Evolutionary conservation across 2,797 vertebrate species (phyloP).

Genomic region (Okamejei kenojei): DNA sequence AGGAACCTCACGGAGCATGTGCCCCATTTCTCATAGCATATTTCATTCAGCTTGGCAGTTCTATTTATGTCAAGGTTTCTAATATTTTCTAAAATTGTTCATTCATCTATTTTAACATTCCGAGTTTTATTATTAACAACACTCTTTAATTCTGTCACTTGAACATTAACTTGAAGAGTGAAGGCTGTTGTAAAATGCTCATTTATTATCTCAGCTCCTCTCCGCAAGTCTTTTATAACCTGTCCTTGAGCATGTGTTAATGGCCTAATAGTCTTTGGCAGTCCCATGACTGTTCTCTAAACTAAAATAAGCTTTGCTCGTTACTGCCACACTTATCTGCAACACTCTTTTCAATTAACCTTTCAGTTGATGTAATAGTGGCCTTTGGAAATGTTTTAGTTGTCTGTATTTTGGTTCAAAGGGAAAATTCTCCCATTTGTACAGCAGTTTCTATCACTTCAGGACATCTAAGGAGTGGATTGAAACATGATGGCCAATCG

Average conservation of each 20-base stretch:
- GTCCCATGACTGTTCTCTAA: not conserved
- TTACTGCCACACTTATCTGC: not conserved
- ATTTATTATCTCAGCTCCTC: not conserved
- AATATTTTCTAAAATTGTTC: not conserved
- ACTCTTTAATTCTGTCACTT: not conserved
- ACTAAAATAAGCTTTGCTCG: not conserved
- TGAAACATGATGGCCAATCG: not conserved
- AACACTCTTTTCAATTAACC: not conserved
- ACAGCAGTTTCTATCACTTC: not conserved
- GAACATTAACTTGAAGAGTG: not conserved
- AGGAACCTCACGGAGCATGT: not conserved
- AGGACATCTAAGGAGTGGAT: not conserved
- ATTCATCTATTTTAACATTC: not conserved
- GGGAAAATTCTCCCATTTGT: not conserved
- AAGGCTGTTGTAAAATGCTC: not conserved
- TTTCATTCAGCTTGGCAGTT: not conserved
- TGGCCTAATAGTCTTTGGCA: not conserved
- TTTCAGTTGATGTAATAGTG: not conserved
- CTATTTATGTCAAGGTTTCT: not conserved
- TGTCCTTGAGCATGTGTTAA: constrained; percentile 11
- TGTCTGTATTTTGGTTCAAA: not conserved
- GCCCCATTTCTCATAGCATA: not conserved
- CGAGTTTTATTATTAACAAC: not conserved
- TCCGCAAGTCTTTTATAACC: not conserved
- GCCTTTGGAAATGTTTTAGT: not conserved